A percentile compares a stretch with the other conserved stretches of the same genome.
Evolutionary conservation across 2,113 vertebrate genomes (phyloP).

Genomic region (Otus sunia): DNA sequence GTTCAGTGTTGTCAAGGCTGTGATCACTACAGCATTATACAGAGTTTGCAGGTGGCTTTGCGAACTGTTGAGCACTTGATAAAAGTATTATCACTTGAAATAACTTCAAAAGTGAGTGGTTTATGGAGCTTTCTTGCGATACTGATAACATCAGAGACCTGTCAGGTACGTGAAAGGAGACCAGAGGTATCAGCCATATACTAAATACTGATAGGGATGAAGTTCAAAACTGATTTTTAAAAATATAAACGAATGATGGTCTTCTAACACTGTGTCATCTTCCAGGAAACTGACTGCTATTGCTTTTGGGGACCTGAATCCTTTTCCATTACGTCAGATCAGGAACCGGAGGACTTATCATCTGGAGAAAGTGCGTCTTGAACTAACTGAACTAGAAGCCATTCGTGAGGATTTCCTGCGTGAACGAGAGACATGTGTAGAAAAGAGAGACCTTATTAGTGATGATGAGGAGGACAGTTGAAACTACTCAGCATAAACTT

Average conservation of each 20-base stretch:
- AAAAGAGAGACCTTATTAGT: constrained; percentile 88
- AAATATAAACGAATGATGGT: not conserved
- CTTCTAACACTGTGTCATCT: not conserved
- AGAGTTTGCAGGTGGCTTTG: not conserved
- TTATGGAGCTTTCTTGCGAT: not conserved
- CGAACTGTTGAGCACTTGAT: not conserved
- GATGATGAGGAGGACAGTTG: constrained; percentile 93
- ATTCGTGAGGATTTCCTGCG: constrained; percentile 94
- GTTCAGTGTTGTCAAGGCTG: not conserved
- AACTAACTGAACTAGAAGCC: constrained; percentile 92
- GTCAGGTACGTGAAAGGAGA: not conserved
- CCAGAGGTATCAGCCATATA: not conserved
- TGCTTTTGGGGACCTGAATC: constrained; percentile 95
- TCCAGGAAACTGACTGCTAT: constrained; percentile 89
- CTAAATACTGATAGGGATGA: not conserved
- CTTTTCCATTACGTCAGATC: constrained; percentile 94
- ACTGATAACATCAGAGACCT: not conserved
- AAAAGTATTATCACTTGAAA: not conserved
- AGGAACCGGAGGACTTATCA: constrained; percentile 91
- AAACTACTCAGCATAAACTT: not conserved
- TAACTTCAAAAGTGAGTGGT: not conserved
- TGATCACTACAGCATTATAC: not conserved
- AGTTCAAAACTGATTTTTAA: not conserved
- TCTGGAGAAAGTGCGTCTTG: constrained; percentile 93
- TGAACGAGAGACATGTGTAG: constrained; percentile 84